Percentiles rank a stretch among this genome's conserved stretches.
Conservation (phyloP, 2,113 vertebrate species). For the Otocyon megalotis region DNA sequence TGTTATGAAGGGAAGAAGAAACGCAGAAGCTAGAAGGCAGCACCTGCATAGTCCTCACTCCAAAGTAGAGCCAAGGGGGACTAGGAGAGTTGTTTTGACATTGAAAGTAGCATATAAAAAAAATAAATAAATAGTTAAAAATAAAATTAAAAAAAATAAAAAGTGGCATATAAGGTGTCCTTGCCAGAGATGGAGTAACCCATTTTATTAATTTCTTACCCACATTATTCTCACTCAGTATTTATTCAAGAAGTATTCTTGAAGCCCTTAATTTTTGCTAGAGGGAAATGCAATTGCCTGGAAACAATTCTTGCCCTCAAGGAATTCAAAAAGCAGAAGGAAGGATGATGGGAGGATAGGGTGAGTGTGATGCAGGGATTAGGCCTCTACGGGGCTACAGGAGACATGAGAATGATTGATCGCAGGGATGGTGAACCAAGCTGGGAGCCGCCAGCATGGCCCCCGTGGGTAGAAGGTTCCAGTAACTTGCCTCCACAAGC, state of each 20-base stretch:
- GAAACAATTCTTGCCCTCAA: background rate
- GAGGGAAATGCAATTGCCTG: background rate
- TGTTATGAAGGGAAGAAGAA: background rate
- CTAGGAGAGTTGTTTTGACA: background rate
- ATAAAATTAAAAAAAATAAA: background rate
- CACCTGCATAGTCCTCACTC: background rate
- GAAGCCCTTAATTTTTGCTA: background rate
- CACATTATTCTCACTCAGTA: background rate
- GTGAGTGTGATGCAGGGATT: background rate
- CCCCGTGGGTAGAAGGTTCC: background rate
- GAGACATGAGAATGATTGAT: background rate
- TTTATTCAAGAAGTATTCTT: background rate
- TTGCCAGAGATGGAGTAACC: background rate
- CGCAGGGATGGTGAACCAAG: background rate
- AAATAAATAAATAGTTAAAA: too few species aligned
- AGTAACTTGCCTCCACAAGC: background rate
- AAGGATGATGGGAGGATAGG: background rate
- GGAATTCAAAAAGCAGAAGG: conserved; percentile 7
- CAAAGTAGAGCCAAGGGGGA: background rate
- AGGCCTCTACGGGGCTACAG: background rate
- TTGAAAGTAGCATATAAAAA: background rate
- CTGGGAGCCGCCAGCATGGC: background rate
- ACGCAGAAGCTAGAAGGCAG: background rate
- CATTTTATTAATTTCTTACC: background rate
- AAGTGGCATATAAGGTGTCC: background rate